Percentiles rank a stretch among this genome's conserved stretches.
These are phyloP conservation scores for Cossypha heuglini DNA, from an alignment of 2,797 vertebrate species.

Conservation along the genomic window DNA sequence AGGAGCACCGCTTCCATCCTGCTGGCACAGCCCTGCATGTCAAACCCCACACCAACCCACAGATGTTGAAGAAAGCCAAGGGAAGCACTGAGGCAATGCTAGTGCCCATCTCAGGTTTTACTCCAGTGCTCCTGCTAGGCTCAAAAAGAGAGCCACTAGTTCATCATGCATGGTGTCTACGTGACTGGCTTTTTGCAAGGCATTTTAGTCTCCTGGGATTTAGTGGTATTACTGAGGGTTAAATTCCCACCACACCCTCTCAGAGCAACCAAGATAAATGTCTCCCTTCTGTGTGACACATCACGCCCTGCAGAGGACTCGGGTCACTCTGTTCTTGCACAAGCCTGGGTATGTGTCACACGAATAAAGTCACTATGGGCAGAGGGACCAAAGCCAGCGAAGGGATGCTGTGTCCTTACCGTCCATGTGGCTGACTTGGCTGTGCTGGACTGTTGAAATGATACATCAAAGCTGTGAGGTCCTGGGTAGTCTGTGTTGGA, in stretches of 20 bases:
- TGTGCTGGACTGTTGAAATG: slow-evolving; percentile 98
- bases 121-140: background rate
- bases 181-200: background rate
- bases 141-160: background rate
- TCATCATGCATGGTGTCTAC: background rate
- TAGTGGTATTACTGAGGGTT: background rate
- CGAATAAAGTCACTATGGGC: accelerated
- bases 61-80: background rate
- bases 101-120: background rate
- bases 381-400: background rate
- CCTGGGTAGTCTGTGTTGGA: slow-evolving; percentile 99
- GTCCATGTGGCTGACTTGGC: slow-evolving; percentile 99
- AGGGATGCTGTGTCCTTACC: slow-evolving; percentile 76
- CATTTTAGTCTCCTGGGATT: slow-evolving; percentile 23
- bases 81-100: background rate
- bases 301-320: background rate
- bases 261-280: background rate
- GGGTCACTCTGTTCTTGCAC: background rate
- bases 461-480: slow-evolving; percentile 96
- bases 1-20: background rate
- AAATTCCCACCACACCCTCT: slow-evolving; percentile 54
- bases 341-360: background rate
- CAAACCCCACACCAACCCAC: background rate
- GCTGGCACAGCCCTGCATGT: accelerated
- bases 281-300: background rate